Evolutionary conservation across 2,113 vertebrate species (phyloP).

Genomic region (Carassius auratus): DNA sequence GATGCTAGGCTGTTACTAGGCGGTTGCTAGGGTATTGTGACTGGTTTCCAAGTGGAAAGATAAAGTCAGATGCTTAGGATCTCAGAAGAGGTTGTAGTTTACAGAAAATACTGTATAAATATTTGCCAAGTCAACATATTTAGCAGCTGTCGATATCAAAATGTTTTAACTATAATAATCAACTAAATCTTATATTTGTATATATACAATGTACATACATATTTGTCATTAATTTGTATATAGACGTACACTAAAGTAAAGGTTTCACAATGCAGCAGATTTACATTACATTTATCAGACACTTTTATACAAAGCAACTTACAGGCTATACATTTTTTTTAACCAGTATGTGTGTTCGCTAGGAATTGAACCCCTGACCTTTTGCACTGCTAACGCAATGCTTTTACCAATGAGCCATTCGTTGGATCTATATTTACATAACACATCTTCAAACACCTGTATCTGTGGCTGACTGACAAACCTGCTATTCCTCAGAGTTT

Average conservation of each 20-base stretch:
- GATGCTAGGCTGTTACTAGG: neutral
- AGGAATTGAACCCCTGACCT: too few relatives aligned
- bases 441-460: neutral
- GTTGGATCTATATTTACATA: neutral
- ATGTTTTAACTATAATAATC: neutral
- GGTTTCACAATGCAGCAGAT: too few relatives aligned
- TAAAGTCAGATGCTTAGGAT: neutral
- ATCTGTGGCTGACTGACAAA: neutral
- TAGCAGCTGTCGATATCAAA: neutral
- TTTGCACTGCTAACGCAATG: too few relatives aligned
- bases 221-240: too few relatives aligned
- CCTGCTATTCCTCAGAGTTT: constrained; percentile 10
- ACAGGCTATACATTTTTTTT: too few relatives aligned
- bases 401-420: too few relatives aligned
- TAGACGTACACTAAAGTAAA: too few relatives aligned
- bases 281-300: too few relatives aligned
- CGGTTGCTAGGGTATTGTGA: neutral
- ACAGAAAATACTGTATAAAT: neutral
- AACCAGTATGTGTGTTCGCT: too few relatives aligned
- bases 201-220: too few relatives aligned
- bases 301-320: too few relatives aligned
- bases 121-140: neutral
- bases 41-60: neutral
- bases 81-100: neutral
- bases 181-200: neutral